phyloP scores from a whole-genome alignment of 2,888 invertebrate species.

The Nemapogon koenigi region DNA sequence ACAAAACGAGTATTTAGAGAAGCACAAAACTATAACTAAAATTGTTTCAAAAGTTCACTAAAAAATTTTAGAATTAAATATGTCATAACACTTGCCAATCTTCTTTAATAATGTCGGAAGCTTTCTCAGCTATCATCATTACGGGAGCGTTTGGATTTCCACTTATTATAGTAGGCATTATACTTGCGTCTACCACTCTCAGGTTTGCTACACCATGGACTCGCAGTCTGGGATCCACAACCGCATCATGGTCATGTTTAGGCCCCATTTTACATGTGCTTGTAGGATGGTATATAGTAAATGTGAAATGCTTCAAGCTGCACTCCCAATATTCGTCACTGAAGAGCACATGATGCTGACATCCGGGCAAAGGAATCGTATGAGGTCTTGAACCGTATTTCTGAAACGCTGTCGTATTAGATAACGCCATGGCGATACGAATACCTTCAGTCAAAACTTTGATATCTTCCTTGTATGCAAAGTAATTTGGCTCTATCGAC shows the following conservation, averaged over 20 bases:
- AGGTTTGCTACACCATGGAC: slow-evolving; percentile 81
- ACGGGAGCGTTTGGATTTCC: slow-evolving; percentile 90
- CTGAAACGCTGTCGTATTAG: slow-evolving; percentile 81
- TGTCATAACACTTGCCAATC: slow-evolving; percentile 74
- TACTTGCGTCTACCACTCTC: slow-evolving; percentile 83
- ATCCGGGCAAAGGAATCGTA: slow-evolving; percentile 82
- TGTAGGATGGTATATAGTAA: slow-evolving; percentile 86
- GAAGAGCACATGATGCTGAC: slow-evolving; percentile 72
- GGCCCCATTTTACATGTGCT: slow-evolving; percentile 91
- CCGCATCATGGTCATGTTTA: slow-evolving; percentile 73
- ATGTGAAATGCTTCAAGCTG: slow-evolving; percentile 78
- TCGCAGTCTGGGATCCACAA: slow-evolving; percentile 78
- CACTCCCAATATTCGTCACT: slow-evolving; percentile 90
- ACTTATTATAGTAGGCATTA: slow-evolving; percentile 89
- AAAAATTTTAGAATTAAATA: background rate
- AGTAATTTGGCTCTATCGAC: slow-evolving; percentile 90
- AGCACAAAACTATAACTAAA: too few relatives aligned
- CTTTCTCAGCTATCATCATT: slow-evolving; percentile 92
- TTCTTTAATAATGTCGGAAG: slow-evolving; percentile 87
- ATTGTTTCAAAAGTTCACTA: background rate
- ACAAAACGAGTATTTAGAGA: too few relatives aligned
- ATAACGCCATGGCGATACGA: slow-evolving; percentile 81
- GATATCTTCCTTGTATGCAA: slow-evolving; percentile 84
- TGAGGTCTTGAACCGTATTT: slow-evolving; percentile 81
- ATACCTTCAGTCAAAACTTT: slow-evolving; percentile 82